Conservation (phyloP, 2,113 vertebrate genomes). For the Gymnarchus niloticus region DNA sequence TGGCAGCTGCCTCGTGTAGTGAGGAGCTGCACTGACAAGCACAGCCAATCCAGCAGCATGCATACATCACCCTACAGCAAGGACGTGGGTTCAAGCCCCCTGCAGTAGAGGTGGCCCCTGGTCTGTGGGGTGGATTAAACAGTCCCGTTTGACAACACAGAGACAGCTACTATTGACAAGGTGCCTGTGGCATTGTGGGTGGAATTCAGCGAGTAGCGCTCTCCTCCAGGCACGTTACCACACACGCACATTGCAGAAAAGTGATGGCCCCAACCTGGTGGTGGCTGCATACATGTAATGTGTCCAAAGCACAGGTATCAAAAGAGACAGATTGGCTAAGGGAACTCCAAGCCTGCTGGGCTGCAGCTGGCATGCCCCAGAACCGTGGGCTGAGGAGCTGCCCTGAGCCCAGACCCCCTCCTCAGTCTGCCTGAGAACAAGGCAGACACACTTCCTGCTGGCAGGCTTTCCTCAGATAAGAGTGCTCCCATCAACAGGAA, state of each 20-base stretch:
- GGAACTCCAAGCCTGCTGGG: neutral
- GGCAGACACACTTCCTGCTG: slow-evolving; percentile 68
- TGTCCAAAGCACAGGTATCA: neutral
- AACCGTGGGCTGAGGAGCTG: neutral
- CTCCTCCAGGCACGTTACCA: neutral
- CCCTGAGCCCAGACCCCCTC: neutral
- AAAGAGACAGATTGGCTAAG: too few species aligned
- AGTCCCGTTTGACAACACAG: neutral
- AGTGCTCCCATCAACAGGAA: slow-evolving; percentile 27
- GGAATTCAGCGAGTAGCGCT: too few species aligned
- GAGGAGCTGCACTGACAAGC: too few species aligned
- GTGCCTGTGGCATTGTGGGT: neutral
- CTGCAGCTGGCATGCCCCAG: neutral
- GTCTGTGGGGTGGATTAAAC: neutral
- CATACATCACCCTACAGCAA: neutral
- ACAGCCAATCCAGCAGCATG: neutral
- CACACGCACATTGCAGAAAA: neutral
- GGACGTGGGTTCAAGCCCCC: neutral
- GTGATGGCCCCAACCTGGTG: neutral
- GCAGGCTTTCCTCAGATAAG: slow-evolving; percentile 62
- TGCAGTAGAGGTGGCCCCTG: neutral
- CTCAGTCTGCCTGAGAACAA: slow-evolving; percentile 49
- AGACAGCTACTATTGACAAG: neutral
- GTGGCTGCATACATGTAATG: neutral
- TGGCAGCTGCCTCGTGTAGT: neutral